Base-by-base conservation (phyloP, 2,797 vertebrate genomes). In the Hypotaenidia philippensis region DNA sequence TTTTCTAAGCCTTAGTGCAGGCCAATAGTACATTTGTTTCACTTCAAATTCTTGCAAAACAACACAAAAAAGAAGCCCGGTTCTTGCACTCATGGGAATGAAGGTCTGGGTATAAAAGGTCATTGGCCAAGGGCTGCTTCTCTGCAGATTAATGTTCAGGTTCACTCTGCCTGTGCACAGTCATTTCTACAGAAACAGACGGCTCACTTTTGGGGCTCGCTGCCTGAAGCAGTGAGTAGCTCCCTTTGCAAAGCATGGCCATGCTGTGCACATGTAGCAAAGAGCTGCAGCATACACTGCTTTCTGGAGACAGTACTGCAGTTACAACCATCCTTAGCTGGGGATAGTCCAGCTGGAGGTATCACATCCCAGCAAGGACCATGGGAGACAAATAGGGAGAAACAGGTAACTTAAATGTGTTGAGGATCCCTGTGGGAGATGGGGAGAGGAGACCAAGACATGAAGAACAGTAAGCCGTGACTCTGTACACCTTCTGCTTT, bases 241-340 rank as follows among this genome's bases (percentile, higher is more conserved):
- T 77, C 7, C 45, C 16, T 52, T 32, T n/a, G 15, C 26, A 56
- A 31, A 61, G 34, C 0, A 20, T 4, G 29, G 23, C 6, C 26
- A 4, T 0, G 0, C 5, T 25, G n/a, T 6, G 10, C 6, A 13
- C 9, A 0, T 5, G 9, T 5, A 26, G 45, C 18, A 74, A 25
- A 27, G 19, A 32, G 32, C 49, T 16, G 29, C 29, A 63, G 34
- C 32, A 40, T 19, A 7, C 15, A 1, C 15, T 53, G 0, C 6
- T 0, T 27, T 34, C 32, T 66, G 40, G 23, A 63, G 34, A 47
- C 5, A 1, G 50, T 34, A 9, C 15, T 27, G 27, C 25, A 8
- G 9, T 49, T 26, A 64, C 11, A 9, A 21, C 22, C 0, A 0
- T 41, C 34, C 27, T 63, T 11, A 7, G 10, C 14, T 40, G 13